Conservation (phyloP, 2,113 vertebrate genomes). For the Cyphomyrus plagiostoma region DNA sequence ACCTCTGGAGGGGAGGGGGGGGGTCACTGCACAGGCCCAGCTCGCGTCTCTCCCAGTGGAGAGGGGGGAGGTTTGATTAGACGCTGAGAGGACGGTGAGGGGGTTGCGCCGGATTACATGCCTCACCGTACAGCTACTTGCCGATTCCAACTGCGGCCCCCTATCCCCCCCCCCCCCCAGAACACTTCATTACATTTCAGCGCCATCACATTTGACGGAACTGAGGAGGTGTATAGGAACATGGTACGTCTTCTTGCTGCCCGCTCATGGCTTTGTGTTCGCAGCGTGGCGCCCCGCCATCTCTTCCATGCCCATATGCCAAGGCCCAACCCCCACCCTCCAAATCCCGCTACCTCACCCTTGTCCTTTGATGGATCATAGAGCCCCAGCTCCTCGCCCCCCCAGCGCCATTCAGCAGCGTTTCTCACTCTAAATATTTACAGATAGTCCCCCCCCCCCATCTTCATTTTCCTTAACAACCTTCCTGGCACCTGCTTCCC, state of each 20-base stretch:
- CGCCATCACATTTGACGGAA: too few relatives aligned
- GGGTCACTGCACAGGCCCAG: not conserved
- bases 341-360: too few relatives aligned
- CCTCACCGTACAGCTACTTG: not conserved
- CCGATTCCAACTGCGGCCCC: not conserved
- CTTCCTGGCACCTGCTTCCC: conserved; percentile 44
- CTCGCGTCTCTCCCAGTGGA: not conserved
- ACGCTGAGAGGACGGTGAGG: not conserved
- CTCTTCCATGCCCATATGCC: too few relatives aligned
- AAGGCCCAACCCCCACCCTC: too few relatives aligned
- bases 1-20: not conserved
- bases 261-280: too few relatives aligned
- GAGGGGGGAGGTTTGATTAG: not conserved
- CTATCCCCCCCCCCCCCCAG: too few relatives aligned
- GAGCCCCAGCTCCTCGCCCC: not conserved
- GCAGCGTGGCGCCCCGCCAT: too few relatives aligned
- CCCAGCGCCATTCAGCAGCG: not conserved
- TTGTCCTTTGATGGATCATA: too few relatives aligned
- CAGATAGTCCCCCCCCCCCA: conserved; percentile 23
- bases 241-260: too few relatives aligned
- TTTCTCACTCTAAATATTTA: conserved; percentile 33
- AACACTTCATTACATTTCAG: too few relatives aligned
- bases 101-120: not conserved
- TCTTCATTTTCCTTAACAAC: conserved; percentile 5
- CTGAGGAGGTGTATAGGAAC: too few relatives aligned